These are phyloP conservation scores for Labia minor DNA, from an alignment of 2,888 invertebrate genomes.

Conservation along the genomic window DNA sequence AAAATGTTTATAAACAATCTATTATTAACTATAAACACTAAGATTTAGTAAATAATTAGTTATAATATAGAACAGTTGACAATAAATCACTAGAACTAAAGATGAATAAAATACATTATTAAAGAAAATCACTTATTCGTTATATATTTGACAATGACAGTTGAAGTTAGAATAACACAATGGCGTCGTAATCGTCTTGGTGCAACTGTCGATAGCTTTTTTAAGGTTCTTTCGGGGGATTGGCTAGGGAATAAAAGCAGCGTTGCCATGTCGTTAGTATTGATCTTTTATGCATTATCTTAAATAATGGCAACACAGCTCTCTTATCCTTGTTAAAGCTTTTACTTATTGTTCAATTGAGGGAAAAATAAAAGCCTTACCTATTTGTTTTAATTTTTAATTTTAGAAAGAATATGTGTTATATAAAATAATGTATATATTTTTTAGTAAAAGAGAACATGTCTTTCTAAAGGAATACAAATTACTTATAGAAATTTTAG, in stretches of 20 bases:
- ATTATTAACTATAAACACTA: background rate
- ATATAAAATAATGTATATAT: too few relatives aligned
- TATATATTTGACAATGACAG: slow-evolving; percentile 4
- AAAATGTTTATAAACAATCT: background rate
- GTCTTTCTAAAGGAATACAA: too few relatives aligned
- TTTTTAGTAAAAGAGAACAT: too few relatives aligned
- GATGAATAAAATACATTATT: background rate
- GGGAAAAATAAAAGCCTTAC: too few relatives aligned
- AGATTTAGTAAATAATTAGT: background rate
- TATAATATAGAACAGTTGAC: background rate
- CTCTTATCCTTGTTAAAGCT: background rate
- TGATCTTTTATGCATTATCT: background rate
- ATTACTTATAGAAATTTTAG: too few relatives aligned
- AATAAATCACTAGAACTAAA: background rate
- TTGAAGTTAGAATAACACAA: background rate
- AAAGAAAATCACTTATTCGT: background rate
- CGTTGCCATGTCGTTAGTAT: background rate
- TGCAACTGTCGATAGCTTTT: background rate
- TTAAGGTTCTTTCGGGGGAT: background rate
- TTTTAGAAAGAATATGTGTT: too few relatives aligned
- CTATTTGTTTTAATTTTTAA: too few relatives aligned
- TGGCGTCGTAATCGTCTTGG: background rate
- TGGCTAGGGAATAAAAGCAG: background rate
- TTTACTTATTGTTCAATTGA: background rate
- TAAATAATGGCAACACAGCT: background rate